These are phyloP conservation scores for Ochropacha duplaris DNA, from an alignment of 2,888 invertebrate species.

Conservation along the genomic window DNA sequence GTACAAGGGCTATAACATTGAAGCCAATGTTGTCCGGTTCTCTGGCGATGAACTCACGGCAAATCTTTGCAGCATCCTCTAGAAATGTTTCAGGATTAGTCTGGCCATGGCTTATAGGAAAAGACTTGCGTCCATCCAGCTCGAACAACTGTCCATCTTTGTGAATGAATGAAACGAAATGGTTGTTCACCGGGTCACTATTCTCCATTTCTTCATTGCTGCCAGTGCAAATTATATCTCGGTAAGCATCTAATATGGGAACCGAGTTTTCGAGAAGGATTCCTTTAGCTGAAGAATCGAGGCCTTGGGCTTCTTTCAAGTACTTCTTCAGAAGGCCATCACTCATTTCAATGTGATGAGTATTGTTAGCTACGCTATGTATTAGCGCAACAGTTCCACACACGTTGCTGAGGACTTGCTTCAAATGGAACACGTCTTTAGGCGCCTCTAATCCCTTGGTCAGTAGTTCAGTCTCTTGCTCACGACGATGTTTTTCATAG, in stretches of 20 bases:
- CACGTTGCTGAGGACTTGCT: constrained; percentile 95
- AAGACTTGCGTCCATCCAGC: constrained; percentile 85
- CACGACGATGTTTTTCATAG: constrained; percentile 86
- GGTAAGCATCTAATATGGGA: constrained; percentile 90
- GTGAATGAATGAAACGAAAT: constrained; percentile 94
- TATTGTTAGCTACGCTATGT: constrained; percentile 95
- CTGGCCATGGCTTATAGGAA: constrained; percentile 91
- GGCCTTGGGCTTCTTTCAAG: constrained; percentile 85
- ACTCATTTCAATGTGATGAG: constrained; percentile 85
- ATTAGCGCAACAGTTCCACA: constrained; percentile 98
- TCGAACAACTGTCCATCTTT: constrained; percentile 92
- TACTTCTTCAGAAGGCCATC: constrained; percentile 89
- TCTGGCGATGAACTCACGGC: constrained; percentile 91
- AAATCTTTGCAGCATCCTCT: constrained; percentile 91
- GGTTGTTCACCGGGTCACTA: constrained; percentile 89
- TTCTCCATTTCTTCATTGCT: constrained; percentile 87
- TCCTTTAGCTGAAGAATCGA: constrained; percentile 90
- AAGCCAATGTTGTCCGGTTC: constrained; percentile 94
- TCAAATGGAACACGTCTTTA: constrained; percentile 90
- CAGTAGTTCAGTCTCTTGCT: constrained; percentile 84
- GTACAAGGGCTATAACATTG: constrained; percentile 91
- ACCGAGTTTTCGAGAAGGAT: constrained; percentile 87
- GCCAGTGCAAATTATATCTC: constrained; percentile 90
- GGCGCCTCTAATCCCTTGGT: constrained; percentile 81
- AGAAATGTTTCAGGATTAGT: constrained; percentile 88